Conservation (phyloP, 2,797 vertebrate species). For the Scleropages formosus region DNA sequence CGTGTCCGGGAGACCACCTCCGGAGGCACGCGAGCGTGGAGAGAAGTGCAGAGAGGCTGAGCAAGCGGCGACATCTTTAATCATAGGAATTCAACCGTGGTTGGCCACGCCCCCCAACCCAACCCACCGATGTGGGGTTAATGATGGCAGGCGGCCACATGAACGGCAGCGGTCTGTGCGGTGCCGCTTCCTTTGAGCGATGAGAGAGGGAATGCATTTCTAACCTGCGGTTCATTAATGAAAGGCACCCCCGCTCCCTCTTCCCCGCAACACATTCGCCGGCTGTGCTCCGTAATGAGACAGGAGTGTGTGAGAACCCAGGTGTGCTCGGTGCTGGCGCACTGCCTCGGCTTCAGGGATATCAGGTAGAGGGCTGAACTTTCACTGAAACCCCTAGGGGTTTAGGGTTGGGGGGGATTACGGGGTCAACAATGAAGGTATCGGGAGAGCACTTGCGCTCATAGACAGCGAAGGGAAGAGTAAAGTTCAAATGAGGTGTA, state of each 20-base stretch:
- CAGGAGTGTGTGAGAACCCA: background rate
- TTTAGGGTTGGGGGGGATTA: too few relatives aligned
- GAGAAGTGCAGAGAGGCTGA: too few relatives aligned
- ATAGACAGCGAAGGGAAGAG: too few relatives aligned
- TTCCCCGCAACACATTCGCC: background rate
- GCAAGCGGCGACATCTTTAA: background rate
- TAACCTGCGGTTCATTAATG: constrained; percentile 17
- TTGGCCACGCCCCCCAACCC: background rate
- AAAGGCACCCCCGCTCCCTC: background rate
- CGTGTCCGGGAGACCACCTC: too few relatives aligned
- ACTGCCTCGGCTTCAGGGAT: background rate
- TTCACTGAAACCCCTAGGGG: background rate
- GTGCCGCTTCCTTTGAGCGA: background rate
- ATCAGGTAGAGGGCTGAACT: constrained; percentile 17
- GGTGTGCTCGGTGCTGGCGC: background rate
- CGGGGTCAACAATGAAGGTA: too few relatives aligned
- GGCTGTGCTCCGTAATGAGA: background rate
- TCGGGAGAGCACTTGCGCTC: too few relatives aligned
- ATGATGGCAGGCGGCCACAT: background rate
- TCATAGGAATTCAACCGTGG: background rate
- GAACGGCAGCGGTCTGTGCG: background rate
- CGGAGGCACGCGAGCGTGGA: too few relatives aligned
- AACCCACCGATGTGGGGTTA: background rate
- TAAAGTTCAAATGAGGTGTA: too few relatives aligned
- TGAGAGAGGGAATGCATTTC: background rate